These are phyloP conservation scores for Xestoiulus laeticollis DNA, from an alignment of 2,888 invertebrate genomes.

Conservation along the genomic window DNA sequence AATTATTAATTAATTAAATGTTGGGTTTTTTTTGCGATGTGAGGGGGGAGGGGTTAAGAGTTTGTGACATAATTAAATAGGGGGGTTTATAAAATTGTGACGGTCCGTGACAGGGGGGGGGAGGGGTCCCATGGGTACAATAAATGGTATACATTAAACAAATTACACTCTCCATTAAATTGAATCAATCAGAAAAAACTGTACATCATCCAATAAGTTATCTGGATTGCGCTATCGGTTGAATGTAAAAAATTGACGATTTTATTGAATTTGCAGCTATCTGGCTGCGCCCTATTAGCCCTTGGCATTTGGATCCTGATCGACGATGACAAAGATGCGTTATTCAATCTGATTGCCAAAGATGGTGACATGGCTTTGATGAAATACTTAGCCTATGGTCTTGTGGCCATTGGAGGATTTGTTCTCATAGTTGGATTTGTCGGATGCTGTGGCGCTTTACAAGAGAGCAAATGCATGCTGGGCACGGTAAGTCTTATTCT, in stretches of 20 bases:
- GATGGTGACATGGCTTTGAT: slow-evolving; percentile 66
- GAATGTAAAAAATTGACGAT: neutral
- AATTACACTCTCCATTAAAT: too few species aligned
- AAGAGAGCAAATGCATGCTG: slow-evolving; percentile 67
- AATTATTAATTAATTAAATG: too few species aligned
- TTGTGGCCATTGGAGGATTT: slow-evolving; percentile 68
- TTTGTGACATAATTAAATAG: too few species aligned
- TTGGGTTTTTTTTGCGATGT: too few species aligned
- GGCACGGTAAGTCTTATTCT: slow-evolving; percentile 63
- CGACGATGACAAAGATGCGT: slow-evolving; percentile 67
- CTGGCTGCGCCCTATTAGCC: slow-evolving; percentile 69
- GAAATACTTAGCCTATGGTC: slow-evolving; percentile 67
- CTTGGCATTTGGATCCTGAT: slow-evolving; percentile 69
- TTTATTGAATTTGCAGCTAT: slow-evolving; percentile 64
- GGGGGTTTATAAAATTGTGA: too few species aligned
- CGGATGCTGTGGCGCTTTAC: slow-evolving; percentile 70
- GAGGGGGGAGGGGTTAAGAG: too few species aligned
- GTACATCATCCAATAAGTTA: neutral
- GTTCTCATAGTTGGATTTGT: slow-evolving; percentile 70
- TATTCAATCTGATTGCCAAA: slow-evolving; percentile 67
- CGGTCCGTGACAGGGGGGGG: too few species aligned
- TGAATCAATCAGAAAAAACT: neutral
- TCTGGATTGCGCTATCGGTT: neutral
- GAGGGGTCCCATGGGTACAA: too few species aligned
- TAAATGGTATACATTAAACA: too few species aligned